Conservation (phyloP, 2,797 vertebrate genomes). For the Aotus griseimembra region DNA sequence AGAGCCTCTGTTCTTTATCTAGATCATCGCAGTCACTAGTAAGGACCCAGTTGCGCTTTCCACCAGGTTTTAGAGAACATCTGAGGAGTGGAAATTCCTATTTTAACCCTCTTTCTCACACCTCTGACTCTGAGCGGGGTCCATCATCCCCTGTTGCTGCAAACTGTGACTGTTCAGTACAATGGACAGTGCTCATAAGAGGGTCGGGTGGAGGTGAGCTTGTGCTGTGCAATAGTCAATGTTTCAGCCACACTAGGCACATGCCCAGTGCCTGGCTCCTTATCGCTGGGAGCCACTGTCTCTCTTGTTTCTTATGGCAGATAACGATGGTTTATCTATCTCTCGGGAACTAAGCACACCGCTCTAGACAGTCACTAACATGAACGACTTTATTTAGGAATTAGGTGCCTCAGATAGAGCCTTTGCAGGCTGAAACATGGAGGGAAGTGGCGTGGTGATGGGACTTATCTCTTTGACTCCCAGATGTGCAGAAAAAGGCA, state of each 20-base stretch:
- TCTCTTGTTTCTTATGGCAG: not conserved
- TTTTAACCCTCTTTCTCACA: not conserved
- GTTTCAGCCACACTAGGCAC: not conserved
- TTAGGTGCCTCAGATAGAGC: not conserved
- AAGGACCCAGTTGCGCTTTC: not conserved
- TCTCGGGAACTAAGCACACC: not conserved
- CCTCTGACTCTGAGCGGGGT: not conserved
- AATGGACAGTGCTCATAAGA: fast-evolving
- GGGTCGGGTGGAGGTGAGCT: not conserved
- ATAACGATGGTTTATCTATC: not conserved
- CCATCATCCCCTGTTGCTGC: not conserved
- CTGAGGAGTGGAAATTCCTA: not conserved
- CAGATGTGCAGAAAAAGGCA: not conserved
- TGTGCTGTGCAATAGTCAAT: no score
- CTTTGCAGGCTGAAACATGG: not conserved
- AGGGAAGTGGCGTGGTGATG: not conserved
- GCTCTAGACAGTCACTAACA: not conserved
- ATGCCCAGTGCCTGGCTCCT: not conserved
- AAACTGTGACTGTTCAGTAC: not conserved
- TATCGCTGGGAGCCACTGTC: not conserved
- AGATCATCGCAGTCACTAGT: not conserved
- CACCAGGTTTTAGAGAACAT: not conserved
- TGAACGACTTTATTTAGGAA: not conserved
- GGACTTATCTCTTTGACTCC: not conserved
- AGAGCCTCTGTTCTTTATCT: not conserved